Evolutionary conservation across 92 coral and sea anemone species (phyloP).

Genomic region (Epizoanthus rinbou): DNA sequence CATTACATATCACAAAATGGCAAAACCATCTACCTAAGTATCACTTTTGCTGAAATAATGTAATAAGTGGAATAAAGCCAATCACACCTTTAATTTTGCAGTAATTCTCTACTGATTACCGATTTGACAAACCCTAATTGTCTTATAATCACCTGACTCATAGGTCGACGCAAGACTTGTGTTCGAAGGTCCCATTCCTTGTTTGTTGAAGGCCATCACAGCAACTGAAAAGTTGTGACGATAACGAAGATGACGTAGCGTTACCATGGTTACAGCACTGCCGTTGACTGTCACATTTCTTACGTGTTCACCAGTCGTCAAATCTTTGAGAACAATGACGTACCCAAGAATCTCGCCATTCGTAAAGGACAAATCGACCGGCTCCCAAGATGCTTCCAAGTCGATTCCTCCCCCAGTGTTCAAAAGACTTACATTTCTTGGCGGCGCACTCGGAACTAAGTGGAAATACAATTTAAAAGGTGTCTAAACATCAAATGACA

Average conservation of each 20-base stretch:
- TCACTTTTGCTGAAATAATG: too few relatives aligned
- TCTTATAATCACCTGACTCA: conserved; percentile 15
- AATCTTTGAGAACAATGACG: conserved; percentile 9
- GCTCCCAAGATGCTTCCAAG: conserved; percentile 28
- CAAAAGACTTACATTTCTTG: conserved; percentile 8
- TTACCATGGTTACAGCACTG: neutral
- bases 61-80: too few relatives aligned
- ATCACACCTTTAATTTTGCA: too few relatives aligned
- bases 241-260: neutral
- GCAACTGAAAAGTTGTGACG: conserved; percentile 22
- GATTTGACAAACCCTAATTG: too few relatives aligned
- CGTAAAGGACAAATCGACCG: neutral
- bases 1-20: too few relatives aligned
- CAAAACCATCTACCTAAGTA: too few relatives aligned
- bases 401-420: conserved; percentile 2
- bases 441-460: conserved; percentile 7
- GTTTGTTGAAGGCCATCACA: conserved; percentile 19
- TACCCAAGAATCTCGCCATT: conserved; percentile 26
- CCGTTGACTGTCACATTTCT: conserved; percentile 11
- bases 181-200: conserved; percentile 11
- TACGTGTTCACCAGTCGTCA: neutral
- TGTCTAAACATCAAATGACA: too few relatives aligned
- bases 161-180: neutral
- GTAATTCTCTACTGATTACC: too few relatives aligned
- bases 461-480: neutral